Evolutionary conservation across 2,113 vertebrate genomes (phyloP).

Genomic region (Kryptolebias marmoratus): DNA sequence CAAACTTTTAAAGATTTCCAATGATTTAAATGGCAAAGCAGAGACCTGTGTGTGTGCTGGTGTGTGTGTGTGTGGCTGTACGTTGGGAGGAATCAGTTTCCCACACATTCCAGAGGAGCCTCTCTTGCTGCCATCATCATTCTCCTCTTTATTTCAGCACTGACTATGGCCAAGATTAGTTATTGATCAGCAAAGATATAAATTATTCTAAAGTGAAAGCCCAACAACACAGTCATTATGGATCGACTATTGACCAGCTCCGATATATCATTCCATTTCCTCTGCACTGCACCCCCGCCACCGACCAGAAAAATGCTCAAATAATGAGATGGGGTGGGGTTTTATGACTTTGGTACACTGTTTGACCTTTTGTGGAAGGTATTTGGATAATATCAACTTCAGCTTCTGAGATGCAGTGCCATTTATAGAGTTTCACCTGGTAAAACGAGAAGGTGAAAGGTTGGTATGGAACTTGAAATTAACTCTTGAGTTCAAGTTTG

Average conservation of each 20-base stretch:
- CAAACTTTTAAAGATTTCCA: conserved; percentile 23
- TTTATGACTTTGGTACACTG: conserved; percentile 71
- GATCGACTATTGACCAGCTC: conserved; percentile 75
- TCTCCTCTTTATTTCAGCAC: conserved; percentile 82
- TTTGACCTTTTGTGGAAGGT: conserved; percentile 72
- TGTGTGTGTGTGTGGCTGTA: conserved; percentile 21
- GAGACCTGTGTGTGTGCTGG: not conserved
- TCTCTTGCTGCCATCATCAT: conserved; percentile 69
- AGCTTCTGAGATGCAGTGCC: conserved; percentile 35
- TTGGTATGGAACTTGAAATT: conserved; percentile 24
- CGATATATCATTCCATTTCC: conserved; percentile 76
- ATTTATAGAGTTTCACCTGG: conserved; percentile 48
- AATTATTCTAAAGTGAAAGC: conserved; percentile 84
- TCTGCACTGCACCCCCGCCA: conserved; percentile 58
- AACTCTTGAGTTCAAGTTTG: conserved; percentile 12
- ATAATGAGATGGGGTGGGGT: conserved; percentile 75
- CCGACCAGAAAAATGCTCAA: conserved; percentile 66
- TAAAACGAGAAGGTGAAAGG: conserved; percentile 42
- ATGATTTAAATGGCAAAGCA: conserved; percentile 10
- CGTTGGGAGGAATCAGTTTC: conserved; percentile 41
- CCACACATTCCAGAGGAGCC: conserved; percentile 60
- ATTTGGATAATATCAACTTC: conserved; percentile 60
- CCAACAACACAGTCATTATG: conserved; percentile 78
- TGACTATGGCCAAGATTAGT: conserved; percentile 82
- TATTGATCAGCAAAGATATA: conserved; percentile 82